phyloP scores from a whole-genome alignment of 2,888 invertebrate genomes.

The Caenorhabditis parvicauda region DNA sequence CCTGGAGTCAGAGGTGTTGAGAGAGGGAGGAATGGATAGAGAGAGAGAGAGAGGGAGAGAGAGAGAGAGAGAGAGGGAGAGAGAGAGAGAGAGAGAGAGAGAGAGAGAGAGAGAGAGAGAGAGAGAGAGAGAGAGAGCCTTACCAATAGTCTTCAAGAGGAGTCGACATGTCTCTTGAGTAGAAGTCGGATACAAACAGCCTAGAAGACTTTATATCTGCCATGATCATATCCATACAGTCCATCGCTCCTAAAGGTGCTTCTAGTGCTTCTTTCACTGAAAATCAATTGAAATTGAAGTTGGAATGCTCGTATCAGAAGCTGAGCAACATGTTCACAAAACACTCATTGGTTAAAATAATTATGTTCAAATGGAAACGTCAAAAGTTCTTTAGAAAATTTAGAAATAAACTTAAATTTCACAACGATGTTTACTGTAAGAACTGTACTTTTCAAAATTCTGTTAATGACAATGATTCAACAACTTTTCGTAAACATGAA shows the following conservation, averaged over 20 bases:
- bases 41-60: background rate
- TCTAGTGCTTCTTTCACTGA: conserved; percentile 48
- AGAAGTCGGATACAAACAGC: conserved; percentile 52
- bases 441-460: too few relatives aligned
- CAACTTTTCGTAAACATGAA: too few relatives aligned
- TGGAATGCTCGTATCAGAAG: background rate
- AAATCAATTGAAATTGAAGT: background rate
- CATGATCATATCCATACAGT: conserved; percentile 56
- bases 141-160: conserved; percentile 53
- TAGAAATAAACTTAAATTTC: too few relatives aligned
- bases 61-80: background rate
- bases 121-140: background rate
- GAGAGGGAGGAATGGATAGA: background rate
- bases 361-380: background rate
- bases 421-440: too few relatives aligned
- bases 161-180: conserved; percentile 57
- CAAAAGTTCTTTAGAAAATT: too few relatives aligned
- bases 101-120: background rate
- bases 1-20: conserved; percentile 11
- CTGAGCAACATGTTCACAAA: background rate
- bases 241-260: conserved; percentile 57
- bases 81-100: background rate
- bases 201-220: conserved; percentile 45
- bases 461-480: too few relatives aligned
- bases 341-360: background rate